phyloP scores from a whole-genome alignment of 2,888 invertebrate genomes.

The Sericinus montela region DNA sequence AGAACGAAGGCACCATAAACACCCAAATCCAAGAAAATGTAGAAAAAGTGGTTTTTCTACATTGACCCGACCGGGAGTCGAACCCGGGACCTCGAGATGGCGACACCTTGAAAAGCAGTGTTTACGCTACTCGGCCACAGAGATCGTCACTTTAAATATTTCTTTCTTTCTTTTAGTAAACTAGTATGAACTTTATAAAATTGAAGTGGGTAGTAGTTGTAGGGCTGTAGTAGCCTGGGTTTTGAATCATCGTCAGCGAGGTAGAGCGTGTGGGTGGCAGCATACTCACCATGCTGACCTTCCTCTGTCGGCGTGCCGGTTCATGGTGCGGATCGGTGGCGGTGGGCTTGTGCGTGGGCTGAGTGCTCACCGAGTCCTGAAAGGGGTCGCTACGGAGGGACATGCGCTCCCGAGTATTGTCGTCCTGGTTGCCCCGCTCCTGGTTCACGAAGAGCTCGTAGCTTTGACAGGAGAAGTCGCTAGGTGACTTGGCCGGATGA shows the following conservation, averaged over 20 bases:
- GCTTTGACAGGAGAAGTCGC: slow-evolving; percentile 94
- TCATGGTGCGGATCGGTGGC: slow-evolving; percentile 79
- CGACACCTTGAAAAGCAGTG: too few relatives aligned
- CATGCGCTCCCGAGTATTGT: slow-evolving; percentile 94
- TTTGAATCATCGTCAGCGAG: slow-evolving; percentile 61
- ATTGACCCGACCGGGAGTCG: too few relatives aligned
- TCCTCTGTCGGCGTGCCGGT: slow-evolving; percentile 81
- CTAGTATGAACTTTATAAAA: too few relatives aligned
- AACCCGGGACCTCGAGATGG: too few relatives aligned
- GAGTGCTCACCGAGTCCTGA: slow-evolving; percentile 93
- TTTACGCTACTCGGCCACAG: too few relatives aligned
- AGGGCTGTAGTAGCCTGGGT: too few relatives aligned
- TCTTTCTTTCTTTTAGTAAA: too few relatives aligned
- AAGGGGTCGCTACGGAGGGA: slow-evolving; percentile 93
- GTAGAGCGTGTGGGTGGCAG: slow-evolving; percentile 37
- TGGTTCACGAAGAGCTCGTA: slow-evolving; percentile 95
- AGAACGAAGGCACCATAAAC: too few relatives aligned
- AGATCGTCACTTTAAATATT: too few relatives aligned
- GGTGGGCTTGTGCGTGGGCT: slow-evolving; percentile 80
- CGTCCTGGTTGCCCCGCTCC: slow-evolving; percentile 92
- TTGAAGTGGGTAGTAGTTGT: slow-evolving; percentile 2
- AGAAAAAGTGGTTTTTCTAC: too few relatives aligned
- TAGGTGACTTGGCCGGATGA: slow-evolving; percentile 91
- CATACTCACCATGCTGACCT: slow-evolving; percentile 95
- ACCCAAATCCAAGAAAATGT: too few relatives aligned